These are phyloP conservation scores for Leptobrachium ailaonicum DNA, from an alignment of 2,113 vertebrate species.

Conservation along the genomic window DNA sequence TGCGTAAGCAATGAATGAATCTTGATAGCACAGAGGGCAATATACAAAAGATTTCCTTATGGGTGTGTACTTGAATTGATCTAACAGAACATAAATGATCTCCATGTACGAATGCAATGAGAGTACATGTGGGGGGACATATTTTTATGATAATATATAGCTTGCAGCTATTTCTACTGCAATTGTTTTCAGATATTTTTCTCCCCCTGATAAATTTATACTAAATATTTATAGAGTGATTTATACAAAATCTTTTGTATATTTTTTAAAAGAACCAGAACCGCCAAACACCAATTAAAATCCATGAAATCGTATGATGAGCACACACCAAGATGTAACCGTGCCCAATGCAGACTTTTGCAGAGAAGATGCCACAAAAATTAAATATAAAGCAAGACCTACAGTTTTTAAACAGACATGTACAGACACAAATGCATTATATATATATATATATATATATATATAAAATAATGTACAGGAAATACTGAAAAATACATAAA, in stretches of 20 bases:
- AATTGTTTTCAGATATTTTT: neutral
- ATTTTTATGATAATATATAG: no score
- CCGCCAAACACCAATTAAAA: conserved; percentile 56
- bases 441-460: conserved; percentile 54
- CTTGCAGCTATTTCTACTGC: neutral
- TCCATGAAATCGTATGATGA: conserved; percentile 55
- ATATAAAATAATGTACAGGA: conserved; percentile 53
- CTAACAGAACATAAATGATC: no score
- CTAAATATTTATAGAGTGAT: no score
- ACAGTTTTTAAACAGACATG: conserved; percentile 56
- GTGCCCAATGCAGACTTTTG: conserved; percentile 52
- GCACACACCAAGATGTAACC: conserved; percentile 52
- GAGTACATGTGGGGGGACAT: no score
- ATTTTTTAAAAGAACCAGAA: conserved; percentile 55
- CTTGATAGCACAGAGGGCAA: conserved; percentile 57
- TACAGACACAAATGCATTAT: conserved; percentile 53
- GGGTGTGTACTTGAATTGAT: neutral
- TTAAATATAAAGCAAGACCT: conserved; percentile 54
- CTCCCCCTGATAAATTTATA: no score
- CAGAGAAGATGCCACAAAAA: conserved; percentile 55
- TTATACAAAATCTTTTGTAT: conserved; percentile 54
- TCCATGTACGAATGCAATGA: no score
- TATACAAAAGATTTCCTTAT: conserved; percentile 54
- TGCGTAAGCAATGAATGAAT: conserved; percentile 48
- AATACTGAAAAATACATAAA: conserved; percentile 51